Conservation (phyloP, 2,113 vertebrate species). For the Variabilichromis moorii region DNA sequence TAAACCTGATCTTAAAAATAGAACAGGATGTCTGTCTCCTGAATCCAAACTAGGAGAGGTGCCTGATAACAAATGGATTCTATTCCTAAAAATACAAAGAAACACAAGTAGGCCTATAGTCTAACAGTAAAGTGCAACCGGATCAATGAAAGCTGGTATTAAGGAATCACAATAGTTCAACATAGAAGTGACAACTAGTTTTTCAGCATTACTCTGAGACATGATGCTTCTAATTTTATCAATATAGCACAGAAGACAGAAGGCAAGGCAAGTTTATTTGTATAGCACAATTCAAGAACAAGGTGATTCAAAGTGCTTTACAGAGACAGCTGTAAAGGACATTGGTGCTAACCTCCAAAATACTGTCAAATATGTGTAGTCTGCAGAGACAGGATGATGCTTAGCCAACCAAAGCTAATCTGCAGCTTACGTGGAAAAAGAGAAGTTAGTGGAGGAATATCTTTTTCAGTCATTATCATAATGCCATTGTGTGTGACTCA, state of each 20-base stretch:
- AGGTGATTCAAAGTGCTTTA: too few species aligned
- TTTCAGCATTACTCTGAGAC: not conserved
- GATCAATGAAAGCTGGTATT: not conserved
- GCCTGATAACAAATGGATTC: not conserved
- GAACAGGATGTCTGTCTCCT: not conserved
- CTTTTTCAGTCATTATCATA: conserved; percentile 16
- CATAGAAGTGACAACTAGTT: not conserved
- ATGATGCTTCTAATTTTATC: not conserved
- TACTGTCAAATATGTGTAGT: not conserved
- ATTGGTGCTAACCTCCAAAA: not conserved
- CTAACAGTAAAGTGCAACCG: not conserved
- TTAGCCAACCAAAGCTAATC: not conserved
- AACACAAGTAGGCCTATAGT: not conserved
- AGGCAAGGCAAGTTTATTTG: too few species aligned
- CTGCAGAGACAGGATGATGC: not conserved
- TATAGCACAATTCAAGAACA: too few species aligned
- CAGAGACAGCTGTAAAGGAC: not conserved
- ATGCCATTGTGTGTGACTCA: conserved; percentile 1
- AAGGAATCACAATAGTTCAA: not conserved
- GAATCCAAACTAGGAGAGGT: not conserved
- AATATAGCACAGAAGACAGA: not conserved
- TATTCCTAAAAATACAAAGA: not conserved
- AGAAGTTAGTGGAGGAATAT: not conserved
- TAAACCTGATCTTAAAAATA: not conserved
- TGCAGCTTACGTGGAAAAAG: not conserved